Conservation (phyloP, 2,113 vertebrate genomes). For the Noctilio leporinus region DNA sequence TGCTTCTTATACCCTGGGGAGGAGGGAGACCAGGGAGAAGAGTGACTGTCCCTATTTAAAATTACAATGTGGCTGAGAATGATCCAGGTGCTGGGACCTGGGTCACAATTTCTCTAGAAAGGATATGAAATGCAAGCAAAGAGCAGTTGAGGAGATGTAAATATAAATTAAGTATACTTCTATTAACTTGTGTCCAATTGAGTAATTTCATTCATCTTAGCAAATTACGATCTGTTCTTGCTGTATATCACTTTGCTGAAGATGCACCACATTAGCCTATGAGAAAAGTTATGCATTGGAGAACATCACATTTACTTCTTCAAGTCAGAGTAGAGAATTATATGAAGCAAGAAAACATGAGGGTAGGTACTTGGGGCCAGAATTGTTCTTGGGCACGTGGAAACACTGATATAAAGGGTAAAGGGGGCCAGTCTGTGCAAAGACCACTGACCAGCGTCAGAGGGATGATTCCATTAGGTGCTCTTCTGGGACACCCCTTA, state of each 20-base stretch:
- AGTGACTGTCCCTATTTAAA: neutral
- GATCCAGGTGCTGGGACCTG: neutral
- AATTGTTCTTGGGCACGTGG: accelerated
- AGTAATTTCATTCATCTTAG: neutral
- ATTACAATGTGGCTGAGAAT: accelerated
- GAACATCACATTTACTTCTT: neutral
- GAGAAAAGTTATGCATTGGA: neutral
- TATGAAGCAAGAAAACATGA: neutral
- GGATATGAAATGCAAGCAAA: neutral
- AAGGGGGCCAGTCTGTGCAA: neutral
- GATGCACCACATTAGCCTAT: neutral
- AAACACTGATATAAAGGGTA: neutral
- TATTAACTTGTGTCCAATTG: neutral
- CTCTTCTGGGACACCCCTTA: neutral
- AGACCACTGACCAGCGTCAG: neutral
- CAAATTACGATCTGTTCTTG: neutral
- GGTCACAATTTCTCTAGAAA: neutral
- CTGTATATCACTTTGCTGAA: neutral
- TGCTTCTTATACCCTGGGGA: neutral
- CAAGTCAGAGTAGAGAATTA: neutral
- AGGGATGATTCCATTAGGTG: accelerated
- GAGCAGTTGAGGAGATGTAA: neutral
- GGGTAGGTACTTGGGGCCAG: no score
- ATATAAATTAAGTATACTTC: neutral
- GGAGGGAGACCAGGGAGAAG: neutral